Base-by-base conservation (phyloP, 2,888 invertebrate genomes). In the Mylabris sibirica region DNA sequence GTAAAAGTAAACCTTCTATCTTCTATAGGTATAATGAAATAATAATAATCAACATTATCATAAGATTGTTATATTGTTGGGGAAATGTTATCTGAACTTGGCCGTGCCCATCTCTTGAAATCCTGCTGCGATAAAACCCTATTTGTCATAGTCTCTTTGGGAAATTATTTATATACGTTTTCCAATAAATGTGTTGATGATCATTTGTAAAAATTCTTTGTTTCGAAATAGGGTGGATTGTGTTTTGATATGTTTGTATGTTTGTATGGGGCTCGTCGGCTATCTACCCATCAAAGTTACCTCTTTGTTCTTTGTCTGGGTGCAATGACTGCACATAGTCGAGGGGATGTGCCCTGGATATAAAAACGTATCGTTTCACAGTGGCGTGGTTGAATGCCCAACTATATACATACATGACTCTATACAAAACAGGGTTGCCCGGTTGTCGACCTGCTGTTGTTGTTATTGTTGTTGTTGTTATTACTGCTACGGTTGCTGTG, bases 401-500 rank as follows among this genome's bases (percentile, higher is more conserved):
- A 49, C 49, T 20, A 44, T 44, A 44, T 44, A 44, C n/a, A n/a
- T n/a, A n/a, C n/a, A n/a, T n/a, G n/a, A 17, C 4, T 49, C 20
- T 49, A 17, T 11, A 44, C 12, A 38, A 70, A 75, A 79, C 79
- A 76, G 79, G 79, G 79, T 79, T 79, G 79, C 75, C 79, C 79
- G 79, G 82, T 82, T 81, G 79, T 80, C 81, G 82, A 81, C 82
- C 81, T 76, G 78, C 63, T 65, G 73, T 72, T 75, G 20, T 71
- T 75, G 72, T 66, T 65, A 72, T 73, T 75, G 22, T 71, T 75
- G 70, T 24, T 41, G 35, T 38, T 35, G 61, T 9, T 49, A 9
- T 12, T 38, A 38, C 38, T 38, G 38, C 81, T 76, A 77, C 64
- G 64, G 73, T 73, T 75, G 34, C 24, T n/a, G 60, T n/a, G 74